Base-by-base conservation (phyloP, 2,797 vertebrate species). In the Picus viridis region DNA sequence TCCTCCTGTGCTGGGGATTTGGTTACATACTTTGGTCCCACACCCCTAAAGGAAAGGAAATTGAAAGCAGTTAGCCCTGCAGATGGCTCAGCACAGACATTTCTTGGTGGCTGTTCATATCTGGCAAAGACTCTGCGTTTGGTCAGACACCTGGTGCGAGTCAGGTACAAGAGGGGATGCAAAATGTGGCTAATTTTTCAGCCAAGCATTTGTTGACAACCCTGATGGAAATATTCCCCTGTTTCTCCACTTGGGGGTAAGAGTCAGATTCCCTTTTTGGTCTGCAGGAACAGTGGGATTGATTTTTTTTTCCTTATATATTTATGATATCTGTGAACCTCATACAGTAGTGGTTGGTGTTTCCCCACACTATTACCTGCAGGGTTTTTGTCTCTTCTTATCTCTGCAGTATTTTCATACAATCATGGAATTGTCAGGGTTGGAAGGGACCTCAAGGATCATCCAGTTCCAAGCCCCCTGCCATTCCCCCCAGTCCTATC, bases 21-120 rank as follows among this genome's bases (percentile, higher is more conserved):
- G 81, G n/a, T 67, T 83, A 54, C 57, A 69, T 78, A 29, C 49
- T 88, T 88, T 76, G 81, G 64, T 83, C 80, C 64, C 29, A 12
- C 30, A 41, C 17, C 11, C 51, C 81, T 91, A 64, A 94, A 93
- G 63, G 68, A 88, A 88, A 90, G 82, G 76, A 94, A 93, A 88
- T 76, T 86, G 59, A 94, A 94, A 94, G 41, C 89, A 76, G 49
- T 74, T 68, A 64, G 49, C 39, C 39, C 36, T 79, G 32, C 85
- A 94, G 79, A 82, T 95, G 90, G 57, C 77, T 91, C 2, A 7
- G 76, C 75, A 88, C 85, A 92, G 69, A 34, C 49, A 73, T 41
- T 90, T 89, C 26, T 47, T 92, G 63, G 49, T 93, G 59, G 53
- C 56, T 87, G 19, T 88, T 89, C 39, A 19, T 94, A 81, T 53